Evolutionary conservation across 2,797 vertebrate species (phyloP), one percentile per base, ranked within the genome.

Genomic region (Pyrocephalus nanus): DNA sequence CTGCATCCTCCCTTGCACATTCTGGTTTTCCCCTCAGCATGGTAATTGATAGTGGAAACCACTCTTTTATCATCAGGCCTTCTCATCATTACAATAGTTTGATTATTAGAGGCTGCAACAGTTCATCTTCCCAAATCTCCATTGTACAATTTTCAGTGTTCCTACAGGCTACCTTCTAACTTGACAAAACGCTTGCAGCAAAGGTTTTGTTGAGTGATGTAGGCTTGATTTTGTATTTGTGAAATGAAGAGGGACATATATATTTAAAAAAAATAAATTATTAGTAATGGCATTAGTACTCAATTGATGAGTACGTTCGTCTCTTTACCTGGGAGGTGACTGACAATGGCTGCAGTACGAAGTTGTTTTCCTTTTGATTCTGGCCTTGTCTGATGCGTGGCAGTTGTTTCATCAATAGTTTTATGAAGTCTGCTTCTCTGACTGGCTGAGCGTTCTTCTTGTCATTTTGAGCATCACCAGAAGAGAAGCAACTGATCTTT

Each of bases 391-490:
- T 62, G 58, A 34, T 19, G 25, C 34, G 4, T 86, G n/a, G 27
- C 38, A 75, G 47, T 69, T 70, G n/a, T 76, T 92, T 70, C 15
- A 53, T 50, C 43, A 40, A 5, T 55, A 34, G 10, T 83, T 29
- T 62, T 25, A 4, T 30, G 22, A 4, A 66, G 10, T 4, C 14
- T 58, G 38, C 32, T 73, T 57, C 73, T 86, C 58, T 88, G 62
- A 53, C 71, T 70, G 36, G 10, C 65, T 80, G 40, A 34, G 12
- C 45, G 11, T 3, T 5, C 13, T 86, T 62, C 32, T 53, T 75
- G 29, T 65, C 27, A 11, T 29, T 0, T 0, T 53, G 58, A 55
- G 19, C 6, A 1, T 54, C 55, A 48, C 51, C 71, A 67, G 45
- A 62, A 88, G 66, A n/a, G 8, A 78, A 27, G 9, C 3, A 6